A percentile compares a stretch with the other conserved stretches of the same genome.
Evolutionary conservation across 2,113 vertebrate genomes (phyloP).

Genomic region (Heliornis fulica): DNA sequence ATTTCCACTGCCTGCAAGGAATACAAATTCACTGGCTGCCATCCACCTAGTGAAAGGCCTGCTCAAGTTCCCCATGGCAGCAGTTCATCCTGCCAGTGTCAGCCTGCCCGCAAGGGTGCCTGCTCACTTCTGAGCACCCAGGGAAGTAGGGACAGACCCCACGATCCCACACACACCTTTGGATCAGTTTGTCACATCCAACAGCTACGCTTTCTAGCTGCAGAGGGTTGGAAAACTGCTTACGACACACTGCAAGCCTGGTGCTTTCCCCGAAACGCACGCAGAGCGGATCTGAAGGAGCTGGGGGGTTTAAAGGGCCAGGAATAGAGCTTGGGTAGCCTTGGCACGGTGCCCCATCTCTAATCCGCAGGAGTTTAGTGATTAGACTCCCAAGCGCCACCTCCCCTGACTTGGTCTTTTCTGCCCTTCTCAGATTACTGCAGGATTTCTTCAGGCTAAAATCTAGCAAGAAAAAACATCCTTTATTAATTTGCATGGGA

Average conservation of each 20-base stretch:
- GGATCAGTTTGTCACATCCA: not conserved
- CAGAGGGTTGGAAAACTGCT: not conserved
- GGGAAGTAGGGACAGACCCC: not conserved
- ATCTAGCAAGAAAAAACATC: not conserved
- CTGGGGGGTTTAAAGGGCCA: conserved; percentile 8
- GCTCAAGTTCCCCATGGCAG: no score
- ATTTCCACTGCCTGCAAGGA: not conserved
- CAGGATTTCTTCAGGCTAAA: not conserved
- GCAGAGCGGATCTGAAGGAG: not conserved
- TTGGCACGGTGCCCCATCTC: not conserved
- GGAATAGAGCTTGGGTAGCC: conserved; percentile 21
- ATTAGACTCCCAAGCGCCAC: conserved; percentile 43
- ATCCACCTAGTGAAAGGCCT: no score
- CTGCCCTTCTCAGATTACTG: conserved; percentile 15
- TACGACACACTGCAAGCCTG: not conserved
- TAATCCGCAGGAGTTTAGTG: conserved; percentile 25
- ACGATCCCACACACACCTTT: fast-evolving
- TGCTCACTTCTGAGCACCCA: not conserved
- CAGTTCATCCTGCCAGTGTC: not conserved
- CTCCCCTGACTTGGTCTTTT: conserved; percentile 45
- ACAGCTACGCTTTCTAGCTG: not conserved
- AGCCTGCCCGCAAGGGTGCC: not conserved
- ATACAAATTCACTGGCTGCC: not conserved
- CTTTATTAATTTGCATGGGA: not conserved
- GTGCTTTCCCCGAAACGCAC: not conserved